phyloP scores from a whole-genome alignment of 2,888 invertebrate genomes.

The Drosophila acutilabella region DNA sequence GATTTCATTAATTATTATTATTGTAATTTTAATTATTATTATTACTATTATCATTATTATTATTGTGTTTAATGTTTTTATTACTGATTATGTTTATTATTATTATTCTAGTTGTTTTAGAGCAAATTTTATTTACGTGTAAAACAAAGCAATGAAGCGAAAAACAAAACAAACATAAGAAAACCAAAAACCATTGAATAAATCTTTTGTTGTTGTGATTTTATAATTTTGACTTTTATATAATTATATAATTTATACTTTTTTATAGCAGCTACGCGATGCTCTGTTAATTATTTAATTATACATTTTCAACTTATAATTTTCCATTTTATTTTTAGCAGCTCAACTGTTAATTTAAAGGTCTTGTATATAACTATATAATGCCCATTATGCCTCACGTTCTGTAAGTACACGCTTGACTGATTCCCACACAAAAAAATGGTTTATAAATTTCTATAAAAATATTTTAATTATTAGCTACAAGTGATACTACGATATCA shows the following conservation, averaged over 20 bases:
- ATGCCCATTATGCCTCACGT: slow-evolving; percentile 36
- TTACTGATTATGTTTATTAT: slow-evolving; percentile 49
- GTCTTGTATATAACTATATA: slow-evolving; percentile 18
- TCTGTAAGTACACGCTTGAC: slow-evolving; percentile 50
- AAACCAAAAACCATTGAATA: slow-evolving; percentile 56
- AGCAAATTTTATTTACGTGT: slow-evolving; percentile 47
- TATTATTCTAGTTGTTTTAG: slow-evolving; percentile 58
- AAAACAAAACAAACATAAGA: slow-evolving; percentile 6
- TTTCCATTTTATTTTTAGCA: slow-evolving; percentile 24
- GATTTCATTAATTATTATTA: slow-evolving; percentile 41
- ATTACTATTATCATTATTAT: slow-evolving; percentile 31
- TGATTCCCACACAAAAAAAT: no score
- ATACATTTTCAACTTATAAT: slow-evolving; percentile 3
- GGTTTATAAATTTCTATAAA: background rate
- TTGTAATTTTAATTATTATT: slow-evolving; percentile 36
- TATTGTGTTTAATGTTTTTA: slow-evolving; percentile 65
- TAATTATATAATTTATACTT: background rate
- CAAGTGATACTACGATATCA: background rate
- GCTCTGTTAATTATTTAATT: background rate
- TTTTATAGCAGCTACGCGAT: slow-evolving; percentile 1
- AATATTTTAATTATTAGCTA: background rate
- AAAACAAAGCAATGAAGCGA: slow-evolving; percentile 22
- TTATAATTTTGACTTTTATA: slow-evolving; percentile 43
- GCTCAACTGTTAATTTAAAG: slow-evolving; percentile 19
- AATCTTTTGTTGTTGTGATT: slow-evolving; percentile 72